Percentiles rank a stretch among this genome's conserved stretches.
phyloP scores from a whole-genome alignment of 2,113 vertebrate species.

The Varanus salvator region DNA sequence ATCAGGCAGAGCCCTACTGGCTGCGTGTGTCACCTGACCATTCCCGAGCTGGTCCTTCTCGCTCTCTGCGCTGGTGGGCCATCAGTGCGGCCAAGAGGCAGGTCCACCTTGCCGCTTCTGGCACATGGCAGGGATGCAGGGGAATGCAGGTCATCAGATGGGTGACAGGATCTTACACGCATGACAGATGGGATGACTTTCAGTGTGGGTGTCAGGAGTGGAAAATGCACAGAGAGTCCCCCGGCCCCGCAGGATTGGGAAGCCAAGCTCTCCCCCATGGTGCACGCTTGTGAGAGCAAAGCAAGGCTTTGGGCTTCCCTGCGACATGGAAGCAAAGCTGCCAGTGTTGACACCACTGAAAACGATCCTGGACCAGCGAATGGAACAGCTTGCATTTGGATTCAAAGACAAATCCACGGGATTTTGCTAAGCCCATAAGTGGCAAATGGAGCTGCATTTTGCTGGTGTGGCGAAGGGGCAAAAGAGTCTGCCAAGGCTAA shows the following conservation, averaged over 20 bases:
- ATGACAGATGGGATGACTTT: background rate
- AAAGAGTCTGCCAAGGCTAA: background rate
- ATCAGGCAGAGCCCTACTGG: too few species aligned
- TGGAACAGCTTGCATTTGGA: background rate
- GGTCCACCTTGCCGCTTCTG: too few species aligned
- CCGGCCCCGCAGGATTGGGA: background rate
- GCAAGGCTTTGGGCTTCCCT: background rate
- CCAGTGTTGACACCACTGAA: background rate
- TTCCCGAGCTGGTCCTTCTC: too few species aligned
- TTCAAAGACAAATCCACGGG: background rate
- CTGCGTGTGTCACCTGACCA: too few species aligned
- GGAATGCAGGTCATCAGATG: too few species aligned
- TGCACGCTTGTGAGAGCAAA: background rate
- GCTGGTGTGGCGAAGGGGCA: accelerated
- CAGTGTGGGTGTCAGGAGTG: background rate
- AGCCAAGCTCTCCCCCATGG: too few species aligned
- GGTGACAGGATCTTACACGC: too few species aligned
- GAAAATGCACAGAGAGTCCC: background rate
- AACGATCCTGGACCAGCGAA: background rate
- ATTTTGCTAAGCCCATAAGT: background rate
- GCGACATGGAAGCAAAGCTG: background rate
- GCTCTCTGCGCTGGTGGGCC: too few species aligned
- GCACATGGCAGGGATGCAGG: too few species aligned
- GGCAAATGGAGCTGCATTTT: background rate
- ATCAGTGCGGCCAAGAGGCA: too few species aligned